Percentiles rank a stretch among this genome's conserved stretches.
Evolutionary conservation across 2,113 vertebrate species (phyloP).

Genomic region (Otocyon megalotis): DNA sequence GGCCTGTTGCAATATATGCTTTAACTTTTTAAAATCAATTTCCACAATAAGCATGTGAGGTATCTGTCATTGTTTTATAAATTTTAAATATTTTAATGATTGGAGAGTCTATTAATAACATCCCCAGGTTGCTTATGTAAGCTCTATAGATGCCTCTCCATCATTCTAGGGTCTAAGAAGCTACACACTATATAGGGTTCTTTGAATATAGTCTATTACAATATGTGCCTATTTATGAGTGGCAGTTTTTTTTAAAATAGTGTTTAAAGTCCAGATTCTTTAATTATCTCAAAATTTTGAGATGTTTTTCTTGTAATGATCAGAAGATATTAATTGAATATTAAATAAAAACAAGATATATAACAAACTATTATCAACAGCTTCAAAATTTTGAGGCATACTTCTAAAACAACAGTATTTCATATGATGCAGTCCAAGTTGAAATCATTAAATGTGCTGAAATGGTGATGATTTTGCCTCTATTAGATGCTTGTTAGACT

Average conservation of each 20-base stretch:
- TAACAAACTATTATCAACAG: not conserved
- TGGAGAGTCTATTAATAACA: not conserved
- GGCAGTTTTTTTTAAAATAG: not conserved
- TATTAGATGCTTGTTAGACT: not conserved
- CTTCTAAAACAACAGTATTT: not conserved
- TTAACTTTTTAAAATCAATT: not conserved
- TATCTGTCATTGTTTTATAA: constrained; percentile 7
- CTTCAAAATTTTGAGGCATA: not conserved
- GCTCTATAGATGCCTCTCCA: not conserved
- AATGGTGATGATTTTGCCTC: not conserved
- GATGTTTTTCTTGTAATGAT: not conserved
- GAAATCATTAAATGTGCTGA: not conserved
- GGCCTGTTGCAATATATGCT: not conserved
- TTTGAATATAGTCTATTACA: not conserved
- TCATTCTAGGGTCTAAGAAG: not conserved
- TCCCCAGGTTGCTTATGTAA: not conserved
- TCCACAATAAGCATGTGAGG: not conserved
- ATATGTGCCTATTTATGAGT: not conserved
- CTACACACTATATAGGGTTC: not conserved
- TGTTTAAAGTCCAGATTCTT: not conserved
- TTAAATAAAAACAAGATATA: constrained; percentile 12
- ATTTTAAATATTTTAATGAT: not conserved
- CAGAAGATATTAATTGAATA: not conserved
- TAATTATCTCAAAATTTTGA: not conserved
- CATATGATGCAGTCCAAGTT: not conserved